These are phyloP conservation scores for Ondatra zibethicus DNA, from an alignment of 2,113 vertebrate species.

Conservation along the genomic window DNA sequence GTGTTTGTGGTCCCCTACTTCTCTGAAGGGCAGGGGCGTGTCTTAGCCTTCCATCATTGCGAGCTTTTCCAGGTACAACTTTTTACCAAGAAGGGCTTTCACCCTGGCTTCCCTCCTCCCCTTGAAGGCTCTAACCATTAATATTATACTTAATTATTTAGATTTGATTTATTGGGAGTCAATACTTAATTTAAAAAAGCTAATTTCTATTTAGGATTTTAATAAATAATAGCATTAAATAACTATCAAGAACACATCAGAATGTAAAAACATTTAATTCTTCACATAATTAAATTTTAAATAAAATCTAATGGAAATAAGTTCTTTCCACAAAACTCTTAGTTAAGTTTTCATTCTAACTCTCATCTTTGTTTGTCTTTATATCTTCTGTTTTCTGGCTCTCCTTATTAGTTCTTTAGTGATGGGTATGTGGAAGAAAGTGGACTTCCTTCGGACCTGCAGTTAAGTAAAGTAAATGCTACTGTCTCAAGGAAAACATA, in stretches of 20 bases:
- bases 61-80: neutral
- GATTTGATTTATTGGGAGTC: conserved; percentile 65
- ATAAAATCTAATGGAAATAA: conserved; percentile 57
- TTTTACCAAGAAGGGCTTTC: neutral
- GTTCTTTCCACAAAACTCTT: neutral
- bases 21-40: neutral
- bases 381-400: neutral
- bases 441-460: neutral
- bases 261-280: conserved; percentile 57
- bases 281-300: conserved; percentile 72
- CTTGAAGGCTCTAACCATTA: conserved; percentile 31
- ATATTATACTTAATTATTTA: conserved; percentile 72
- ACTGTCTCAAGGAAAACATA: neutral
- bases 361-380: neutral
- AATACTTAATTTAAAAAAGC: conserved; percentile 74
- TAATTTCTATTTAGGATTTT: conserved; percentile 64
- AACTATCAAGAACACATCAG: conserved; percentile 40
- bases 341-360: neutral
- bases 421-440: conserved; percentile 23
- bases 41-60: neutral
- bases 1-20: neutral
- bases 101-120: neutral
- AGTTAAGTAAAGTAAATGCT: neutral
- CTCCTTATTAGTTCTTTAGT: neutral
- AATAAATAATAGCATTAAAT: conserved; percentile 70